phyloP scores from a whole-genome alignment of 2,888 invertebrate species.

The Yponomeuta cagnagella region DNA sequence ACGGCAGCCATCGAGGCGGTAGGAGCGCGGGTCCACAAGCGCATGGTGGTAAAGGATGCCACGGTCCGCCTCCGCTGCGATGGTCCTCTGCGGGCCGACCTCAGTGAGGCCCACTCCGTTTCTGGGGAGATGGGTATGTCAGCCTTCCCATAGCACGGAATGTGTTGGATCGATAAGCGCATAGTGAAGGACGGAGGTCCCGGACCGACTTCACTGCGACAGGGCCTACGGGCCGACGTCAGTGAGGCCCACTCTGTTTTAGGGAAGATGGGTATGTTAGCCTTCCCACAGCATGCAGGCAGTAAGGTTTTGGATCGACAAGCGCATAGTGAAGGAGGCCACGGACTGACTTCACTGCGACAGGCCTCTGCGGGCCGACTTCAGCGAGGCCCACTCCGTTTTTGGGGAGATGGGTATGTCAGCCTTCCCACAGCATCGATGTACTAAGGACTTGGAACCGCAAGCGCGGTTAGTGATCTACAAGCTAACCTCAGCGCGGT shows the following conservation, averaged over 20 bases:
- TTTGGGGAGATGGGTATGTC: conserved; percentile 73
- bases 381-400: conserved; percentile 77
- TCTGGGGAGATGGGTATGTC: conserved; percentile 73
- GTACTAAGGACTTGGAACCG: conserved; percentile 60
- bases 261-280: conserved; percentile 71
- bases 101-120: conserved; percentile 77
- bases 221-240: conserved; percentile 57
- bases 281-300: conserved; percentile 38
- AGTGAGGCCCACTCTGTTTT: conserved; percentile 78
- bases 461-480: conserved; percentile 45
- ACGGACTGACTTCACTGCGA: conserved; percentile 66
- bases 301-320: conserved; percentile 57
- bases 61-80: conserved; percentile 67
- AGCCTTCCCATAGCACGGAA: conserved; percentile 13
- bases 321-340: conserved; percentile 62
- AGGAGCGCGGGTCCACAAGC: conserved; percentile 58
- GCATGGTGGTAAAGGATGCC: conserved; percentile 64
- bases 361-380: conserved; percentile 52
- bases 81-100: conserved; percentile 52
- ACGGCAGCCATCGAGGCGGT: conserved; percentile 55
- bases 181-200: conserved; percentile 28
- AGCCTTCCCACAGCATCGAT: conserved; percentile 25
- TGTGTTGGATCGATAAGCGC: background rate
- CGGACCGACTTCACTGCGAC: conserved; percentile 65
- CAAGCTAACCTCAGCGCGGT: conserved; percentile 47